These are phyloP conservation scores for Nothoprocta pentlandii DNA, from an alignment of 2,113 vertebrate species.

Conservation along the genomic window DNA sequence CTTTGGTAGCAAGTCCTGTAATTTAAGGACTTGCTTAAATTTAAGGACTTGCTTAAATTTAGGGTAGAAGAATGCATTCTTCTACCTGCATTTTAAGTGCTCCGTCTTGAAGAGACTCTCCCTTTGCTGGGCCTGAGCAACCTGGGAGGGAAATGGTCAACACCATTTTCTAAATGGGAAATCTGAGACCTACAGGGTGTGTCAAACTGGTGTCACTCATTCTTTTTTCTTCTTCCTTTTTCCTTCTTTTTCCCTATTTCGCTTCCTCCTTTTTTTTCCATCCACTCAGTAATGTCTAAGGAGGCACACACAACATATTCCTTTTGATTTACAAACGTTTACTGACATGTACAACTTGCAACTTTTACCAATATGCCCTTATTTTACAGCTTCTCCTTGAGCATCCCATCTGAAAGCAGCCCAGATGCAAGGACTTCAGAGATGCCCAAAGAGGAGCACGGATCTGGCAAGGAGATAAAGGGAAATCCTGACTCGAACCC, in stretches of 20 bases:
- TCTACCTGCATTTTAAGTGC: neutral
- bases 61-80: neutral
- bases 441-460: neutral
- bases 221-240: neutral
- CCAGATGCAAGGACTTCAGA: neutral
- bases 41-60: no score
- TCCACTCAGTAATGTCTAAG: neutral
- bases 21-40: neutral
- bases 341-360: neutral
- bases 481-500: neutral
- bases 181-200: neutral
- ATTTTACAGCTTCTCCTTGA: neutral
- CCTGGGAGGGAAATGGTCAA: neutral
- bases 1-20: neutral
- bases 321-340: neutral
- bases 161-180: neutral
- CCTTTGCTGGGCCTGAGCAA: neutral
- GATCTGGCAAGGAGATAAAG: neutral
- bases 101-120: neutral
- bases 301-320: neutral
- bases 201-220: neutral
- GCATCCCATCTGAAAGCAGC: neutral
- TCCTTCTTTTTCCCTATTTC: neutral
- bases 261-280: neutral
- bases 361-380: neutral